These are phyloP conservation scores for Conger conger DNA, from an alignment of 2,113 vertebrate genomes.

Conservation along the genomic window DNA sequence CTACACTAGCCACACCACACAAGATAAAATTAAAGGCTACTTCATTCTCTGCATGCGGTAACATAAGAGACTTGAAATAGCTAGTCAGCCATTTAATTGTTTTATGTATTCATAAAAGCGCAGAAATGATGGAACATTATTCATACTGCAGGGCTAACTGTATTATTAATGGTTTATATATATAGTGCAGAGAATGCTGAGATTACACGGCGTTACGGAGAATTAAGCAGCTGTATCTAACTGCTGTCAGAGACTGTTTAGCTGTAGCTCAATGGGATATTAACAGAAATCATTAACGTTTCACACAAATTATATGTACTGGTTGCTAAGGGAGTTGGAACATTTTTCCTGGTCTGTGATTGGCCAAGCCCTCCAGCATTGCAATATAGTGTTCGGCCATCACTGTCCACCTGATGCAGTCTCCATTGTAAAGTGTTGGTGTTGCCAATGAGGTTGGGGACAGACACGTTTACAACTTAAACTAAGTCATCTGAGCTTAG, in stretches of 20 bases:
- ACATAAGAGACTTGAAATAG: not conserved
- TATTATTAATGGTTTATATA: not conserved
- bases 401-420: not conserved
- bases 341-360: not conserved
- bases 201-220: not conserved
- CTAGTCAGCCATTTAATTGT: not conserved
- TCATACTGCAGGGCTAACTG: not conserved
- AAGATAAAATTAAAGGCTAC: not conserved
- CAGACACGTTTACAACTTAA: not conserved
- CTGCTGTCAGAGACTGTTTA: not conserved
- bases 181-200: not conserved
- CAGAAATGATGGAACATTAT: not conserved
- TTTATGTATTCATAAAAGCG: not conserved
- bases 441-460: not conserved
- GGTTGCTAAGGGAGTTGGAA: not conserved
- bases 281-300: not conserved
- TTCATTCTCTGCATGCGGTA: not conserved
- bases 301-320: not conserved
- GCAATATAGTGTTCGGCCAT: not conserved
- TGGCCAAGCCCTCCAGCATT: not conserved
- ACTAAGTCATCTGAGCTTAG: too few relatives aligned
- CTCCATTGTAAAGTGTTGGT: not conserved
- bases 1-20: not conserved
- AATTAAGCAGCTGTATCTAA: not conserved
- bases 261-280: not conserved